Evolutionary conservation across 2,888 invertebrate genomes (phyloP), one percentile per base, ranked within the genome.

Genomic region (Xanthia icteritia): DNA sequence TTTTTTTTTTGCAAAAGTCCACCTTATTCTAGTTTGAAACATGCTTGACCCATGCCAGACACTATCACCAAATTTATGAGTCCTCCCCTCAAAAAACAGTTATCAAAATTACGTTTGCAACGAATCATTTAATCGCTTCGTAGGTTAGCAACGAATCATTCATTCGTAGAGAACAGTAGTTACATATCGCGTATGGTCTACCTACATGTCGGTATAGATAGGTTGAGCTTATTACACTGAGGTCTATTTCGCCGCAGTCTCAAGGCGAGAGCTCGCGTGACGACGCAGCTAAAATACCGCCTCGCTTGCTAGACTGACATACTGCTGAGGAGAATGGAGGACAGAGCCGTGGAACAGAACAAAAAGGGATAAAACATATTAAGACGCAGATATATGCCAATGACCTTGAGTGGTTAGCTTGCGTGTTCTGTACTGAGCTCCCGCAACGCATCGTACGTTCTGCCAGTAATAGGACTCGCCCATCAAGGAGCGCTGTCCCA

Each of bases 211-310:
- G 39, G 71, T 79, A 82, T 74, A 77, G 31, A 76, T 82, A 84
- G 76, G 79, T 83, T 79, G 79, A 79, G 89, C 89, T 90, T 93
- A 93, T 92, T 91, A 93, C 90, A 89, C 86, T 88, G 87, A 86
- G 90, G 88, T 90, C 88, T 91, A 89, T 91, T 90, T 89, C 90
- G 90, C 90, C 91, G 92, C 91, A 93, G 92, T 92, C 93, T 93
- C 91, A 89, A 89, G 90, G 88, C 91, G 89, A 90, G 91, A 90
- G 91, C 91, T 93, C 92, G 94, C 93, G 93, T 92, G 94, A 92
- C 93, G 93, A 94, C 94, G 92, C 92, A 91, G 94, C 94, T 93
- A 88, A 93, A 93, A 94, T 92, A 92, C 92, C 92, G 93, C 90
- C 90, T 85, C 84, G 88, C 89, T 90, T 89, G 91, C 91, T 88